Conservation (phyloP, 2,113 vertebrate species). For the Peucedramus taeniatus region DNA sequence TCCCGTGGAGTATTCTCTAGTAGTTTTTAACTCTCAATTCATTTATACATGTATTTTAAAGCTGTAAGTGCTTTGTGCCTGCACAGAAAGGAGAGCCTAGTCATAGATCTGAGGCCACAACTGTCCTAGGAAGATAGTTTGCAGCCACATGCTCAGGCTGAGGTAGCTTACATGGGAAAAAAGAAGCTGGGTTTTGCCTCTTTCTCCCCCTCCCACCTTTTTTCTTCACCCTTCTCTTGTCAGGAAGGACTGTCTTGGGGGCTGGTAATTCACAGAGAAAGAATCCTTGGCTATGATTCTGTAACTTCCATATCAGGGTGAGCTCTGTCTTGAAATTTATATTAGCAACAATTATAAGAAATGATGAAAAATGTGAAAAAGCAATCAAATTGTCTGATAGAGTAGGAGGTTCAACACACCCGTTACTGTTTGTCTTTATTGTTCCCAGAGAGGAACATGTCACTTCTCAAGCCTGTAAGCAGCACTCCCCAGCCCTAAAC, state of each 20-base stretch:
- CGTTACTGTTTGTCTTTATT: constrained; percentile 19
- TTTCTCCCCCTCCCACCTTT: background rate
- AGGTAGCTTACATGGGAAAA: background rate
- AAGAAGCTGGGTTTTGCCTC: background rate
- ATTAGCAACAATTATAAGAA: background rate
- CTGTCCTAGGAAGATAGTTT: background rate
- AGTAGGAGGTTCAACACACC: constrained; percentile 20
- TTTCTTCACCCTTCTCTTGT: background rate
- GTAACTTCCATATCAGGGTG: background rate
- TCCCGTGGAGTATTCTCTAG: constrained; percentile 74
- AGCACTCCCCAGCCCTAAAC: background rate
- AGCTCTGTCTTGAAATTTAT: background rate
- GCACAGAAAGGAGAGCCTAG: background rate
- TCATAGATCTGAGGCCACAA: background rate
- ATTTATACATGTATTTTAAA: constrained; percentile 57
- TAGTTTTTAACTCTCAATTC: constrained; percentile 77
- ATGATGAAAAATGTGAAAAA: background rate
- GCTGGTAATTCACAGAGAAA: background rate
- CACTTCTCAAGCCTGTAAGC: background rate
- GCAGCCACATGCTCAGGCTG: background rate
- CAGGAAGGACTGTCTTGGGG: background rate
- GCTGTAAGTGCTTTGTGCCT: constrained; percentile 17
- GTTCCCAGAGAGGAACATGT: background rate
- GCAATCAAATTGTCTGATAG: constrained; percentile 9
- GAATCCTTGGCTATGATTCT: background rate